Evolutionary conservation across 2,797 vertebrate genomes (phyloP).

Genomic region (Decapterus maruadsi): DNA sequence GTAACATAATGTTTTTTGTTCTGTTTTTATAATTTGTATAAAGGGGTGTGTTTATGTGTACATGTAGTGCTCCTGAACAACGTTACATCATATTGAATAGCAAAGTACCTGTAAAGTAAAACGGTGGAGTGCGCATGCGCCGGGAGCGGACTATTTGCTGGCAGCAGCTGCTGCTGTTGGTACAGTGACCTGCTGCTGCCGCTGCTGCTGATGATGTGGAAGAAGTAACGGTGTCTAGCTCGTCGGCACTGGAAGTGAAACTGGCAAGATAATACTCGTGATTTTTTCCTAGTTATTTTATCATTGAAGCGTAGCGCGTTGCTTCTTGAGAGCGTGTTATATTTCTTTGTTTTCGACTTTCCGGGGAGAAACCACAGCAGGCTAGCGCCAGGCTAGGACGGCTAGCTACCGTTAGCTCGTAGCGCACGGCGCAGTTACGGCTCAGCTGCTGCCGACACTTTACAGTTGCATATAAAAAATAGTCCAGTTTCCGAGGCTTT

Average conservation of each 20-base stretch:
- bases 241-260: slow-evolving; percentile 5
- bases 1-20: neutral
- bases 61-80: neutral
- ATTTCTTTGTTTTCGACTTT: slow-evolving; percentile 15
- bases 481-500: slow-evolving; percentile 9
- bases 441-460: slow-evolving; percentile 53
- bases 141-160: neutral
- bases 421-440: slow-evolving; percentile 22
- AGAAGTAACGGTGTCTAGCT: slow-evolving; percentile 55
- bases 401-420: slow-evolving; percentile 64
- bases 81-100: slow-evolving; percentile 22
- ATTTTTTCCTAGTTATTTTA: neutral
- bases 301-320: neutral
- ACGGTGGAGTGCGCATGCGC: slow-evolving; percentile 64
- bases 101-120: neutral
- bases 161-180: slow-evolving; percentile 44
- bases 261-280: neutral
- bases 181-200: slow-evolving; percentile 14
- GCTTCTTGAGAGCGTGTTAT: rapidly evolving
- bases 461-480: slow-evolving; percentile 7
- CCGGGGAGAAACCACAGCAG: slow-evolving; percentile 14
- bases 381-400: slow-evolving; percentile 33
- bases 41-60: no score
- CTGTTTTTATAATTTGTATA: no score
- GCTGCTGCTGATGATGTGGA: slow-evolving; percentile 55